Percentiles rank a stretch among this genome's conserved stretches.
Conservation (phyloP, 2,113 vertebrate species). For the Aptenodytes forsteri region DNA sequence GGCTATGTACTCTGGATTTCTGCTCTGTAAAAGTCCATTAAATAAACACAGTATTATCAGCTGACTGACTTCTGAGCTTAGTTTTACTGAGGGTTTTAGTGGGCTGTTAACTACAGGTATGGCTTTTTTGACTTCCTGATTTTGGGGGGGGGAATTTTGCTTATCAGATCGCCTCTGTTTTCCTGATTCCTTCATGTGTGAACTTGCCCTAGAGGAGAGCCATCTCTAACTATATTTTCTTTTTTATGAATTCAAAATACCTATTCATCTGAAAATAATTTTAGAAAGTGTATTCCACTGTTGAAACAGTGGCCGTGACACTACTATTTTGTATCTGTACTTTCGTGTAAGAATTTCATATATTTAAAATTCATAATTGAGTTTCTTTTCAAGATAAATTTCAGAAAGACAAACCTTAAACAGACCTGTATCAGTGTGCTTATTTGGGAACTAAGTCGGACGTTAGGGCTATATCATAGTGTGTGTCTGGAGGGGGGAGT, state of each 20-base stretch:
- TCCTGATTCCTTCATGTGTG: neutral
- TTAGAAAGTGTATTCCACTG: neutral
- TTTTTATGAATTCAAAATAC: neutral
- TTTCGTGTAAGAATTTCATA: neutral
- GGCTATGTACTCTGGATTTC: neutral
- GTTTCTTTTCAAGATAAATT: neutral
- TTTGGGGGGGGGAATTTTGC: neutral
- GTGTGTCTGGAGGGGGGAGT: neutral
- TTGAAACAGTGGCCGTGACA: neutral
- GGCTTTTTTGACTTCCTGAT: neutral
- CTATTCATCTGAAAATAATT: neutral
- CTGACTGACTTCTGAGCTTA: neutral
- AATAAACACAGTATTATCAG: neutral
- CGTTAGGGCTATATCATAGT: accelerated
- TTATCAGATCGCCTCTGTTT: neutral
- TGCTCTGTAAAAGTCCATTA: neutral
- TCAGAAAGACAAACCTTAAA: neutral
- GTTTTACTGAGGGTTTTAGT: neutral
- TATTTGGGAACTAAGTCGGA: neutral
- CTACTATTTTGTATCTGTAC: neutral
- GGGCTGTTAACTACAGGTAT: neutral
- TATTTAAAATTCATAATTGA: neutral
- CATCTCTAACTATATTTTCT: neutral
- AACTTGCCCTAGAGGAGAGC: neutral
- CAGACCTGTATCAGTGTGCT: neutral